phyloP scores from a whole-genome alignment of 2,888 invertebrate species.

The Ecliptopera silaceata region DNA sequence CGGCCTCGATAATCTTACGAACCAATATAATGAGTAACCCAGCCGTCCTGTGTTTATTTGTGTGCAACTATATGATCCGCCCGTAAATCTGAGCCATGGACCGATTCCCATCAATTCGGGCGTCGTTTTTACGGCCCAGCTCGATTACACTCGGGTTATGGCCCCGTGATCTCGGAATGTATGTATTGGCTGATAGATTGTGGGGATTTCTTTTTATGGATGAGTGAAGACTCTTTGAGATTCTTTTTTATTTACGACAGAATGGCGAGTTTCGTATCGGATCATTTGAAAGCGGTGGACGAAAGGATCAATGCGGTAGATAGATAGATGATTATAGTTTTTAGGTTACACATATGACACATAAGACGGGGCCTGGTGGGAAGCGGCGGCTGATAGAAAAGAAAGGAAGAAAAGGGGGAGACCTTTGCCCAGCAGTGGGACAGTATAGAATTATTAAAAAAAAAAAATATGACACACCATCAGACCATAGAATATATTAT shows the following conservation, averaged over 20 bases:
- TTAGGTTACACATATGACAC: no score
- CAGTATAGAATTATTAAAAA: no score
- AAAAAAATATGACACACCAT: no score
- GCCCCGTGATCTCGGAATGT: conserved; percentile 21
- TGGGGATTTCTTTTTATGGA: conserved; percentile 14
- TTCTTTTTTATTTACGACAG: neutral
- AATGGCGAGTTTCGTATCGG: neutral
- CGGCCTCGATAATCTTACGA: no score
- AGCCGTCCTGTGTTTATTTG: neutral
- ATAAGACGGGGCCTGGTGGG: no score
- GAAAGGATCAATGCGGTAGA: no score
- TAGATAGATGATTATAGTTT: no score
- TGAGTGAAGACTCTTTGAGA: conserved; percentile 12
- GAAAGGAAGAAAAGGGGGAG: no score
- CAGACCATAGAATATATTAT: no score
- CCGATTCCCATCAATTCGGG: conserved; percentile 28
- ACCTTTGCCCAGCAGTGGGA: no score
- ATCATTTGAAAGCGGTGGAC: no score
- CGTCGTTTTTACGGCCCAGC: conserved; percentile 30
- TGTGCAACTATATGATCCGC: conserved; percentile 13
- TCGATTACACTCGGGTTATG: conserved; percentile 27
- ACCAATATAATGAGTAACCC: neutral
- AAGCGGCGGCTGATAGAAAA: no score
- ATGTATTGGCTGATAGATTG: conserved; percentile 20
- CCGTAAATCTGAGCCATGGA: conserved; percentile 15